These are phyloP conservation scores for Lophius piscatorius DNA, from an alignment of 2,113 vertebrate species.

Conservation along the genomic window DNA sequence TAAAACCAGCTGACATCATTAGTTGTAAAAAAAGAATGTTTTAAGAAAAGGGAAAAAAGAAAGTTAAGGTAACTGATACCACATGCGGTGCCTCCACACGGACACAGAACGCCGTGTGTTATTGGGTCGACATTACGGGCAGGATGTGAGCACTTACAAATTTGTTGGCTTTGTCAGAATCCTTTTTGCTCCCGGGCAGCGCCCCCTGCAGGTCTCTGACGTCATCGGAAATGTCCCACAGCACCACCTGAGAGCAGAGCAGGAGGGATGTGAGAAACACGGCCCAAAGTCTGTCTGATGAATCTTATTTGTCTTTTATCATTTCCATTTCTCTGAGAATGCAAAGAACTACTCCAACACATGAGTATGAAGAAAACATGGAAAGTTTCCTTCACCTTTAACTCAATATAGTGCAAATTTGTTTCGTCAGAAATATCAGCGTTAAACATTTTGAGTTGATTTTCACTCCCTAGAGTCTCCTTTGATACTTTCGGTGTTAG, in stretches of 20 bases:
- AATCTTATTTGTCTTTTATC: background rate
- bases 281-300: background rate
- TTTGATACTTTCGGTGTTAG: too few relatives aligned
- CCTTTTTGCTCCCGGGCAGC: constrained; percentile 55
- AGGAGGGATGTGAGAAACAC: constrained; percentile 1
- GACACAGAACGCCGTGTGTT: constrained; percentile 14
- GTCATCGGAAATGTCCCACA: constrained; percentile 91
- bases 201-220: constrained; percentile 74
- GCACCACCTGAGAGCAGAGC: constrained; percentile 78
- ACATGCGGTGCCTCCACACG: constrained; percentile 7
- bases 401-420: too few relatives aligned
- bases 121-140: constrained; percentile 14
- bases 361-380: too few relatives aligned
- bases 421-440: too few relatives aligned
- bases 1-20: constrained; percentile 26
- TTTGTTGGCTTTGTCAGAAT: constrained; percentile 60
- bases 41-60: too few relatives aligned
- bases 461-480: too few relatives aligned
- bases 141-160: constrained; percentile 65
- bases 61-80: constrained; percentile 8
- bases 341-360: too few relatives aligned
- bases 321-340: constrained; percentile 1
- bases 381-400: too few relatives aligned
- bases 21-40: background rate
- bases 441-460: too few relatives aligned